phyloP scores from a whole-genome alignment of 2,113 vertebrate species.

The Coracopsis vasa region DNA sequence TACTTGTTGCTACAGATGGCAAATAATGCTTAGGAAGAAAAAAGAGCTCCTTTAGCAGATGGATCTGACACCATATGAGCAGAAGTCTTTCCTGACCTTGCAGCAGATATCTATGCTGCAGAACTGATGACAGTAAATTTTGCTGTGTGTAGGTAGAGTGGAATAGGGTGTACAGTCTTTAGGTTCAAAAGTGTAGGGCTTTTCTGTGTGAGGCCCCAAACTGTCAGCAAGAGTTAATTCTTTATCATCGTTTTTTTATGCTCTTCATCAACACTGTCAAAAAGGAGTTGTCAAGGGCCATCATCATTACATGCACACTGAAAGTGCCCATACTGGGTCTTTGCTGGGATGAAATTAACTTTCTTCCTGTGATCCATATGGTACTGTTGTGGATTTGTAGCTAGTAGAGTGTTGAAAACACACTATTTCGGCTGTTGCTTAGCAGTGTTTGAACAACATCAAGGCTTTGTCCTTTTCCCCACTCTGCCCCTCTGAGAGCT shows the following conservation, averaged over 20 bases:
- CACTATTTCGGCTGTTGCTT: not conserved
- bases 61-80: not conserved
- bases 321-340: not conserved
- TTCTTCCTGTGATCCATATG: not conserved
- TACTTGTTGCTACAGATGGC: not conserved
- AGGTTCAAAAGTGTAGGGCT: not conserved
- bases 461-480: not conserved
- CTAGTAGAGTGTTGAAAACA: not conserved
- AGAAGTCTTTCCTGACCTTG: not conserved
- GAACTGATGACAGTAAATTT: not conserved
- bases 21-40: not conserved
- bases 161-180: not conserved
- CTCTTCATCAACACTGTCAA: not conserved
- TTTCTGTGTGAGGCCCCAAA: not conserved
- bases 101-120: not conserved
- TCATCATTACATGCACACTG: not conserved
- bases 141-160: not conserved
- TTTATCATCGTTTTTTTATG: not conserved
- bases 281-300: not conserved
- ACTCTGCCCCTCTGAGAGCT: accelerated
- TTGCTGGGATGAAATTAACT: not conserved
- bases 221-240: not conserved
- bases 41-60: not conserved
- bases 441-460: no score
- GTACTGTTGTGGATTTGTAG: not conserved